Percentiles rank a stretch among this genome's conserved stretches.
Conservation (phyloP, 2,888 invertebrate species). For the Aporophyla nigra region DNA sequence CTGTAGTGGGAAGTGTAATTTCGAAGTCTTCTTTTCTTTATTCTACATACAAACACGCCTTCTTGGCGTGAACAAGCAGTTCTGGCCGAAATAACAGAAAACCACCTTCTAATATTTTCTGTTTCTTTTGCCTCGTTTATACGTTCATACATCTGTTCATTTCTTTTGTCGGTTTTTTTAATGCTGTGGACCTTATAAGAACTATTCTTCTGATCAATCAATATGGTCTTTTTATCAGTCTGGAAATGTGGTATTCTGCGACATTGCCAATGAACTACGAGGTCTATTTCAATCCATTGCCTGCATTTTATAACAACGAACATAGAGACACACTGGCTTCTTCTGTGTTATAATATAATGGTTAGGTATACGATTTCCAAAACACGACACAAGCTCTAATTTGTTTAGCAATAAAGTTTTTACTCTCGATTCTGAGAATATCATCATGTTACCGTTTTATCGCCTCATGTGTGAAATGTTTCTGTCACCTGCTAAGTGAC, state of each 20-base stretch:
- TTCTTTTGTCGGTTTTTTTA: too few relatives aligned
- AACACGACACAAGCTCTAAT: slow-evolving; percentile 40
- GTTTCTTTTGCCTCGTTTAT: too few relatives aligned
- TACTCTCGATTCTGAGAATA: slow-evolving; percentile 44
- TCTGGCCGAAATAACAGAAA: too few relatives aligned
- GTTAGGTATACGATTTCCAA: slow-evolving; percentile 15
- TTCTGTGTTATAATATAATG: background rate
- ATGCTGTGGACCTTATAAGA: too few relatives aligned
- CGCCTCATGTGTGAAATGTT: slow-evolving; percentile 46
- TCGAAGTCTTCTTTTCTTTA: background rate
- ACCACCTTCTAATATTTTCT: too few relatives aligned
- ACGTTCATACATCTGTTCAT: too few relatives aligned
- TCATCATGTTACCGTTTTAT: slow-evolving; percentile 48
- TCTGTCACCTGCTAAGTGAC: slow-evolving; percentile 51
- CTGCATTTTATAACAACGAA: background rate
- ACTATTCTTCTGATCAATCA: too few relatives aligned
- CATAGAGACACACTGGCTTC: background rate
- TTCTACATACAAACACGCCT: background rate
- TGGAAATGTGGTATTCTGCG: background rate
- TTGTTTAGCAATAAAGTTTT: slow-evolving; percentile 47
- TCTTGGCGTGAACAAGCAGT: too few relatives aligned
- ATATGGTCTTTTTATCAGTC: background rate
- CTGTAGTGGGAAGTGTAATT: background rate
- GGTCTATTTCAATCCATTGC: background rate
- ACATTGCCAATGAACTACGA: background rate